Evolutionary conservation across 2,888 invertebrate genomes (phyloP).

Genomic region (Diaperis boleti): DNA sequence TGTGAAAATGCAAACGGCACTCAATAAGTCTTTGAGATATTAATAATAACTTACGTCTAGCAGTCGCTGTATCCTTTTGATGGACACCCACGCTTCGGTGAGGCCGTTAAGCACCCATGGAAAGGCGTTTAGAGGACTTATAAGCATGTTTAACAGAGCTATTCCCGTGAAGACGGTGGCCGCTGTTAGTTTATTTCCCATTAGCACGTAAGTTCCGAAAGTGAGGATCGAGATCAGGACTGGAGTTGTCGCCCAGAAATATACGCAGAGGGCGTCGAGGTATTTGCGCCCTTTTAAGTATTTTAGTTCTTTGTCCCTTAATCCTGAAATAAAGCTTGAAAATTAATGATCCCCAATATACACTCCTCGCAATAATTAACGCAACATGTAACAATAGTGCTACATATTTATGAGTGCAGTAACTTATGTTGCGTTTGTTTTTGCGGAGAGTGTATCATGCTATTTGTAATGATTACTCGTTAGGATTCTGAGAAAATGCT

Average conservation of each 20-base stretch:
- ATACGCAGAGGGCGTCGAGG: conserved; percentile 96
- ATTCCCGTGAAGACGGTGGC: conserved; percentile 95
- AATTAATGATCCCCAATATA: no score
- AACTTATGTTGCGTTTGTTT: no score
- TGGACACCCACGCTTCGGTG: conserved; percentile 95
- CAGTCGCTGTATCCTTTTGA: conserved; percentile 87
- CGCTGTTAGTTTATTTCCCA: conserved; percentile 85
- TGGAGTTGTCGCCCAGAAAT: conserved; percentile 98
- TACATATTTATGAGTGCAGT: no score
- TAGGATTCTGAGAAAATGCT: conserved; percentile 81
- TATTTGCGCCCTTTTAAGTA: conserved; percentile 91
- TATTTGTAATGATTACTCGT: no score
- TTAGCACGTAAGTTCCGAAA: conserved; percentile 81
- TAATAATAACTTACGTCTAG: conserved; percentile 73
- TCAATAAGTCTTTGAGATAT: conserved; percentile 13
- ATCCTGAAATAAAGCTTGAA: conserved; percentile 72
- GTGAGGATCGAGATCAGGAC: conserved; percentile 89
- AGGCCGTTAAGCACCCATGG: conserved; percentile 98
- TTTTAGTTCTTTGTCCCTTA: conserved; percentile 78
- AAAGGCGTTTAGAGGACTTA: conserved; percentile 95
- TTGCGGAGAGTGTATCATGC: no score
- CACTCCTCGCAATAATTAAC: no score
- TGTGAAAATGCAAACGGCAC: neutral
- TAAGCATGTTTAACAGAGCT: conserved; percentile 95
- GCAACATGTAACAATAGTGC: no score